Percentiles rank a stretch among this genome's conserved stretches.
Conservation (phyloP, 2,797 vertebrate genomes). For the Enteromius viviparus region DNA sequence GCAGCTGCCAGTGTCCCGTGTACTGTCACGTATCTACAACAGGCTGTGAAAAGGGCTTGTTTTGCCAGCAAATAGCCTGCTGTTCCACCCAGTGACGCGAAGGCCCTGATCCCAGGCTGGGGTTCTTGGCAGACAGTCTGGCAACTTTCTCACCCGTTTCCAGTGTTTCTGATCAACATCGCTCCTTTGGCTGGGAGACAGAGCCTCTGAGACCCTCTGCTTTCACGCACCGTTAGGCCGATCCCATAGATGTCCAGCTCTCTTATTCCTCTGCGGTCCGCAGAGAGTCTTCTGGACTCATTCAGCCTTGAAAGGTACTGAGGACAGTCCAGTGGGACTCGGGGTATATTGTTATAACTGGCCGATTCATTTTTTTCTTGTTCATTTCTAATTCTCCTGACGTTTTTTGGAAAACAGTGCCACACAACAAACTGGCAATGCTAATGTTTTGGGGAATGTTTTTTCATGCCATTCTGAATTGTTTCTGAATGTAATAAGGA, state of each 20-base stretch:
- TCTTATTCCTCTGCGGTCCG: constrained; percentile 57
- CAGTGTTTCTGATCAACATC: constrained; percentile 62
- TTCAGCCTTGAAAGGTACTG: constrained; percentile 57
- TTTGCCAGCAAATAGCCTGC: constrained; percentile 60
- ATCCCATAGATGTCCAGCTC: constrained; percentile 57
- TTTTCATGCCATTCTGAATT: constrained; percentile 31
- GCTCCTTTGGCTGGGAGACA: constrained; percentile 65
- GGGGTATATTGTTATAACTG: constrained; percentile 53
- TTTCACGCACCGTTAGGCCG: constrained; percentile 76
- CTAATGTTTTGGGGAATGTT: constrained; percentile 49
- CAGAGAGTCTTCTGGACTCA: constrained; percentile 58
- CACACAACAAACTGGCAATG: constrained; percentile 30
- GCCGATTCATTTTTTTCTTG: constrained; percentile 28
- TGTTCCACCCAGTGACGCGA: constrained; percentile 64
- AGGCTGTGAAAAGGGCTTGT: constrained; percentile 32
- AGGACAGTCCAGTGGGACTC: constrained; percentile 33
- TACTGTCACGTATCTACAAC: constrained; percentile 13
- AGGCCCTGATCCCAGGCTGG: constrained; percentile 59
- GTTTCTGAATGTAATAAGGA: neutral
- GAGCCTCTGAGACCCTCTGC: constrained; percentile 63
- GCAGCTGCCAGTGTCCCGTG: constrained; percentile 46
- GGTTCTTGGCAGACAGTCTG: constrained; percentile 69
- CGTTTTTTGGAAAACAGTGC: neutral
- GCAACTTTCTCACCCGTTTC: constrained; percentile 48
- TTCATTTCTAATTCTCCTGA: constrained; percentile 47